Evolutionary conservation across 2,888 invertebrate genomes (phyloP).

Genomic region (Halocaridina rubra): DNA sequence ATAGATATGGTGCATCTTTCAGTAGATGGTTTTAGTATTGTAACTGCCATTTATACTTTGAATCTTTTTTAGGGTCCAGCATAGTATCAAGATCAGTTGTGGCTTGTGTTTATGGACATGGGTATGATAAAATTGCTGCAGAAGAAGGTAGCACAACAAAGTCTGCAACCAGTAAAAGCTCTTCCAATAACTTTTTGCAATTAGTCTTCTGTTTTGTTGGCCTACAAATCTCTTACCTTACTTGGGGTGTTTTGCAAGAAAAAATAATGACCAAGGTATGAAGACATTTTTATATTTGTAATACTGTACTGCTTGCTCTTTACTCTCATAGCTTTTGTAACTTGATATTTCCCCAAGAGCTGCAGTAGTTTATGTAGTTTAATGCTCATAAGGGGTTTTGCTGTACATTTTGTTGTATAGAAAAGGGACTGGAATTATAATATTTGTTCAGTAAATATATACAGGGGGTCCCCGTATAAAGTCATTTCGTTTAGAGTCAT

Average conservation of each 20-base stretch:
- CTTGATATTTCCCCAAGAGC: too few relatives aligned
- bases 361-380: too few relatives aligned
- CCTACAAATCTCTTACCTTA: conserved; percentile 88
- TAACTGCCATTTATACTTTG: too few relatives aligned
- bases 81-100: conserved; percentile 28
- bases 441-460: too few relatives aligned
- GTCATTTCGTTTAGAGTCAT: too few relatives aligned
- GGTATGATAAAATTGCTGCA: conserved; percentile 33
- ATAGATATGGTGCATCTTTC: too few relatives aligned
- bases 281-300: conserved; percentile 76
- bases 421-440: too few relatives aligned
- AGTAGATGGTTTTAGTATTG: too few relatives aligned
- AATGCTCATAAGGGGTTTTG: too few relatives aligned
- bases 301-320: conserved; percentile 79
- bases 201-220: conserved; percentile 86
- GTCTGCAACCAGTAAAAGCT: neutral
- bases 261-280: conserved; percentile 93
- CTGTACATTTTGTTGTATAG: too few relatives aligned
- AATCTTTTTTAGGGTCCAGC: conserved; percentile 24
- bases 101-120: conserved; percentile 56
- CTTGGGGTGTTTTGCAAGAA: conserved; percentile 95
- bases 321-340: conserved; percentile 96
- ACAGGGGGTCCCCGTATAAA: too few relatives aligned
- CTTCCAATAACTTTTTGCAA: conserved; percentile 68
- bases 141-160: neutral